A percentile compares a stretch with the other conserved stretches of the same genome.
These are phyloP conservation scores for Zosterops lateralis DNA, from an alignment of 2,113 vertebrate species.

Conservation along the genomic window DNA sequence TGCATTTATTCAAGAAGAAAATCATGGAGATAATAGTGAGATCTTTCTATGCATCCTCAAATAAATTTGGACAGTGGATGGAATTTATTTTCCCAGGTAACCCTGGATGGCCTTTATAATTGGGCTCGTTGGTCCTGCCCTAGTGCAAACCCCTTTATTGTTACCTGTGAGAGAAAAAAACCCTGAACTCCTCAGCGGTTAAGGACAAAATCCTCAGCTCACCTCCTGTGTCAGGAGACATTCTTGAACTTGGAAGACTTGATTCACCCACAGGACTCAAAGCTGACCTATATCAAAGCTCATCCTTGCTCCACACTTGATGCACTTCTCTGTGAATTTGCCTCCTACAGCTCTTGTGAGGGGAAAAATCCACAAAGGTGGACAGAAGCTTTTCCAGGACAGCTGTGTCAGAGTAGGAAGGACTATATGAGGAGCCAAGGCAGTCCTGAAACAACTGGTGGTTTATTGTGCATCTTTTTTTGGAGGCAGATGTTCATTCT, in stretches of 20 bases:
- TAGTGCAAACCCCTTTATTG: background rate
- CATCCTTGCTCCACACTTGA: background rate
- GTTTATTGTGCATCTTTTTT: accelerated
- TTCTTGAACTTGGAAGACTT: background rate
- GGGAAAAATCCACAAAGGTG: background rate
- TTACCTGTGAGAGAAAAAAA: background rate
- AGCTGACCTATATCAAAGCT: background rate
- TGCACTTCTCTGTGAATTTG: background rate
- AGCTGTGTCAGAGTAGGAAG: background rate
- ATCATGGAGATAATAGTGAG: background rate
- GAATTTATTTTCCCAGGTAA: background rate
- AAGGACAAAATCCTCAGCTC: background rate
- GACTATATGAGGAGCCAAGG: background rate
- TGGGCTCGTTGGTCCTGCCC: background rate
- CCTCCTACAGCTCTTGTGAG: background rate
- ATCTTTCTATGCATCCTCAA: background rate
- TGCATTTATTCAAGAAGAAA: background rate
- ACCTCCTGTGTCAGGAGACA: background rate
- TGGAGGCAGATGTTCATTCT: background rate
- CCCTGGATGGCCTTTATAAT: background rate
- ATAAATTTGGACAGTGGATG: background rate
- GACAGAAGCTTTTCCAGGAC: background rate
- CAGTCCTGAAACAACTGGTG: background rate
- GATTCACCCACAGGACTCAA: background rate
- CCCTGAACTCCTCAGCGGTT: background rate